Evolutionary conservation across 2,797 vertebrate species (phyloP).

Genomic region (Aythya fuligula): DNA sequence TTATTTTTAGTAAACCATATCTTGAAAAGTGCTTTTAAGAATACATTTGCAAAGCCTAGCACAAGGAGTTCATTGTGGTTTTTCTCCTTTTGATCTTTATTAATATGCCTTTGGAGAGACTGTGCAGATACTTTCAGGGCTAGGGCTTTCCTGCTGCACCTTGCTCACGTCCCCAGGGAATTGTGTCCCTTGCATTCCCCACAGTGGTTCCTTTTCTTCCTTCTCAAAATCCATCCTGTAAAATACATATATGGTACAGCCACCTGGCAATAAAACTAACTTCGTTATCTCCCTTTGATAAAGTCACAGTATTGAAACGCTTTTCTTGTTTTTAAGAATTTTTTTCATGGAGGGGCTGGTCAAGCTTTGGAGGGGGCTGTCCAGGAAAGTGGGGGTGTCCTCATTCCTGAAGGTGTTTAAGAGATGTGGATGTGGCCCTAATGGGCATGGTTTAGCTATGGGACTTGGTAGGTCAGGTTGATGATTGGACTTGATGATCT

Average conservation of each 20-base stretch:
- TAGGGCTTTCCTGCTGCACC: neutral
- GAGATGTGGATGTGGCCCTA: too few relatives aligned
- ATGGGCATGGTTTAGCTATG: too few relatives aligned
- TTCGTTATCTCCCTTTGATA: neutral
- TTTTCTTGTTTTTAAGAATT: neutral
- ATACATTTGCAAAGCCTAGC: neutral
- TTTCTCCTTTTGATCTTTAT: neutral
- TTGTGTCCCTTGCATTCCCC: neutral
- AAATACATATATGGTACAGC: neutral
- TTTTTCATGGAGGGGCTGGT: too few relatives aligned
- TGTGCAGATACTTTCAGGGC: neutral
- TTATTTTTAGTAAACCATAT: slow-evolving; percentile 44
- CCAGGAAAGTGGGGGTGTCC: too few relatives aligned
- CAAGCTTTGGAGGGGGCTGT: too few relatives aligned
- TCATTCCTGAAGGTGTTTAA: too few relatives aligned
- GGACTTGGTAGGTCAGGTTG: too few relatives aligned
- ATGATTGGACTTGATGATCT: too few relatives aligned
- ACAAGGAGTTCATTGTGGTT: neutral
- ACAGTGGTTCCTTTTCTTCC: neutral
- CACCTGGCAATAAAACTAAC: neutral
- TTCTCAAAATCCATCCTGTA: neutral
- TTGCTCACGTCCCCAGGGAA: fast-evolving
- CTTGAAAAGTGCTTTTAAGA: slow-evolving; percentile 5
- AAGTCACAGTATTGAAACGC: neutral
- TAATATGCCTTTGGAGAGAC: neutral